Evolutionary conservation across 1,140 invertebrate genomes (phyloP).

Genomic region (Orchestia grillus): DNA sequence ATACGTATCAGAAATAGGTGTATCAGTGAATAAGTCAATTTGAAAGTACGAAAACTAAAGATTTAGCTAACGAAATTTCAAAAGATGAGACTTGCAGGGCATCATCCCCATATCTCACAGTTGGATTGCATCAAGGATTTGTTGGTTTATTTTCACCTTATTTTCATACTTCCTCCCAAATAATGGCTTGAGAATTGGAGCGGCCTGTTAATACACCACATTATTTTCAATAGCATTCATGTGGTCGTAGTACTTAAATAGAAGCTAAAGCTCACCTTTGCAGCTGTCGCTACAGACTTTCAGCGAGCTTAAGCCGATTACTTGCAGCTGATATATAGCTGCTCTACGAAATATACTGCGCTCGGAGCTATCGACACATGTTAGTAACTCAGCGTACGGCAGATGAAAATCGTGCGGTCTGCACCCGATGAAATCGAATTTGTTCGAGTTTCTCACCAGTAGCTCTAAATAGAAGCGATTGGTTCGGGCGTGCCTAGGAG

Average conservation of each 20-base stretch:
- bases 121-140: neutral
- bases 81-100: neutral
- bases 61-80: neutral
- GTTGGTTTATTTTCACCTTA: neutral
- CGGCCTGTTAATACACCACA: neutral
- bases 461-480: conserved; percentile 32
- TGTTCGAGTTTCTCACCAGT: neutral
- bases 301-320: conserved; percentile 33
- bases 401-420: neutral
- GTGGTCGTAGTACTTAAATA: neutral
- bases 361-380: neutral
- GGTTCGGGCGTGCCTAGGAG: neutral
- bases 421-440: neutral
- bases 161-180: neutral
- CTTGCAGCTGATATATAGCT: neutral
- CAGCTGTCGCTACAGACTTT: conserved; percentile 34
- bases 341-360: conserved; percentile 9
- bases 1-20: neutral
- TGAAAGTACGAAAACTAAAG: neutral
- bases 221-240: neutral
- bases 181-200: neutral
- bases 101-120: neutral
- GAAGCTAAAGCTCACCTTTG: neutral
- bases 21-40: neutral
- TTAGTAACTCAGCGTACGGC: neutral